phyloP scores from a whole-genome alignment of 2,888 invertebrate genomes.

The Apeira syringaria region DNA sequence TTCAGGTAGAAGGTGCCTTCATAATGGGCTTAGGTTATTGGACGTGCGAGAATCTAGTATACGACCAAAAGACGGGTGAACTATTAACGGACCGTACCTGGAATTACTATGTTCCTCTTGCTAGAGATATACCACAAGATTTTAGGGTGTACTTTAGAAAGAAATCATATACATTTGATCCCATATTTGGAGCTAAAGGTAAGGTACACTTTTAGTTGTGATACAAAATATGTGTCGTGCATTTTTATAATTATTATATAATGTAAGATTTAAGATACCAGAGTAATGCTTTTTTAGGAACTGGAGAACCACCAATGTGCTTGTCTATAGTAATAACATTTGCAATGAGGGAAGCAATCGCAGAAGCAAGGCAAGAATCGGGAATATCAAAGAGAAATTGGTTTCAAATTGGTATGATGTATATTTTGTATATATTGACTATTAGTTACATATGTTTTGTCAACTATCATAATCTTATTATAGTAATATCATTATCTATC shows the following conservation, averaged over 20 bases:
- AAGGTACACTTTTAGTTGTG: slow-evolving; percentile 1
- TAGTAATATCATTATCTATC: too few relatives aligned
- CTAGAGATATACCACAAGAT: slow-evolving; percentile 89
- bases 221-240: background rate
- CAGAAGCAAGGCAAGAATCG: slow-evolving; percentile 83
- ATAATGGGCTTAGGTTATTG: slow-evolving; percentile 1
- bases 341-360: slow-evolving; percentile 85
- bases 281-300: too few relatives aligned
- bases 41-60: background rate
- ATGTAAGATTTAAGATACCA: too few relatives aligned
- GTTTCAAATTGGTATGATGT: slow-evolving; percentile 81
- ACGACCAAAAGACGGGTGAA: slow-evolving; percentile 78
- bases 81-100: slow-evolving; percentile 89
- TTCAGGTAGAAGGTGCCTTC: slow-evolving; percentile 1
- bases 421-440: too few relatives aligned
- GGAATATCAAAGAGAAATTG: slow-evolving; percentile 75
- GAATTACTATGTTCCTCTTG: slow-evolving; percentile 89
- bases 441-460: too few relatives aligned
- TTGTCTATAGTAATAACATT: slow-evolving; percentile 73
- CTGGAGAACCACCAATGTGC: slow-evolving; percentile 77
- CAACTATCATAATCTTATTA: background rate
- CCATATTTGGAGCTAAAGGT: slow-evolving; percentile 88
- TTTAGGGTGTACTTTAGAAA: slow-evolving; percentile 86
- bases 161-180: slow-evolving; percentile 83
- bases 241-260: background rate